Percentiles rank a stretch among this genome's conserved stretches.
Conservation (phyloP, 2,797 vertebrate species). For the Pseudochromis fuscus region DNA sequence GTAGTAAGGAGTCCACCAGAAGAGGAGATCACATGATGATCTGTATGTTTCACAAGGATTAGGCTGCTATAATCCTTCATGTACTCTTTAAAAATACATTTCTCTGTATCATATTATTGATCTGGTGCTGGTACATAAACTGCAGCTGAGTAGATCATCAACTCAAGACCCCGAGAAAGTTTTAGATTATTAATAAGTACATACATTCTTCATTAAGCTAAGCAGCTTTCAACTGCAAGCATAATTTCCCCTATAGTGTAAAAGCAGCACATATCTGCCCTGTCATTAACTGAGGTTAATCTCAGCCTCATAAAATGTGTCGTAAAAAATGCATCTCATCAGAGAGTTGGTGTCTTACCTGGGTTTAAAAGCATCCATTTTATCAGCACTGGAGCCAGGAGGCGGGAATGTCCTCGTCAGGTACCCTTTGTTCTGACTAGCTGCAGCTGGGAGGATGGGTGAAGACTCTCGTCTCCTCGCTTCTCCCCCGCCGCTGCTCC, state of each 20-base stretch:
- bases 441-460: constrained; percentile 65
- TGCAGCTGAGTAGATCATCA: constrained; percentile 7
- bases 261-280: constrained; percentile 1
- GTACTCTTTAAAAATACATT: constrained; percentile 22
- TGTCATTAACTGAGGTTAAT: constrained; percentile 13
- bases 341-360: constrained; percentile 67
- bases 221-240: constrained; percentile 25
- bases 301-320: constrained; percentile 16
- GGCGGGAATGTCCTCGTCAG: constrained; percentile 86
- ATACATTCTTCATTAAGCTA: constrained; percentile 9
- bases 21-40: constrained; percentile 50
- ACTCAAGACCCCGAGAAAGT: neutral
- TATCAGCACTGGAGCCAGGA: constrained; percentile 79
- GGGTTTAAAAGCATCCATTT: constrained; percentile 80
- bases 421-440: constrained; percentile 87
- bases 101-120: constrained; percentile 9
- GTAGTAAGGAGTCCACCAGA: constrained; percentile 28
- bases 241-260: neutral
- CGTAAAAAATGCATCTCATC: constrained; percentile 33
- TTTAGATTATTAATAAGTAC: neutral
- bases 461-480: constrained; percentile 83
- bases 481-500: constrained; percentile 67
- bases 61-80: constrained; percentile 50
- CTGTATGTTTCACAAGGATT: constrained; percentile 62
- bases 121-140: neutral